A percentile compares a stretch with the other conserved stretches of the same genome.
Conservation (phyloP, 2,888 invertebrate genomes). For the Cenopis cana region DNA sequence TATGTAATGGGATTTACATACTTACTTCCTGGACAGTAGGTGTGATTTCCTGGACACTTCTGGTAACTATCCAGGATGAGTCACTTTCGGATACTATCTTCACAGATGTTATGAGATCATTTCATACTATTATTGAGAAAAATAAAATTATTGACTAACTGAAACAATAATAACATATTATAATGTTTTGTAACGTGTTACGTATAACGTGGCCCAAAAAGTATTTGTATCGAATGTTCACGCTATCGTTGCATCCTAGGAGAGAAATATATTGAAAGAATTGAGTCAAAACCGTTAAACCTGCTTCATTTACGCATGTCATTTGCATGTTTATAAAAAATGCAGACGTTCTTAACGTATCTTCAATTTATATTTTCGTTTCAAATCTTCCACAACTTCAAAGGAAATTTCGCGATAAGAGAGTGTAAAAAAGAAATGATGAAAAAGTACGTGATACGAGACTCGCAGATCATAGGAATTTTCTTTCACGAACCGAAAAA, state of each 20-base stretch:
- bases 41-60: too few relatives aligned
- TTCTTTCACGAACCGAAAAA: slow-evolving; percentile 58
- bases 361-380: slow-evolving; percentile 47
- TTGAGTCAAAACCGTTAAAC: neutral
- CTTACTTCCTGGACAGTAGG: too few relatives aligned
- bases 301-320: neutral
- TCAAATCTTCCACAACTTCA: slow-evolving; percentile 57
- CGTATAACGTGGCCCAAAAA: too few relatives aligned
- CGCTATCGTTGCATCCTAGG: neutral
- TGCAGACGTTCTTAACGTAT: slow-evolving; percentile 8
- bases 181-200: too few relatives aligned
- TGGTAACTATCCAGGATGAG: too few relatives aligned
- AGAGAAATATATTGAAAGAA: neutral
- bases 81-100: too few relatives aligned
- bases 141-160: too few relatives aligned
- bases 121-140: too few relatives aligned
- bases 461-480: slow-evolving; percentile 59
- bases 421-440: slow-evolving; percentile 63
- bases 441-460: slow-evolving; percentile 65
- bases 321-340: slow-evolving; percentile 16
- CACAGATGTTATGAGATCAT: too few relatives aligned
- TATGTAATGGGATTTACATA: too few relatives aligned
- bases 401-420: slow-evolving; percentile 57
- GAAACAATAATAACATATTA: too few relatives aligned
- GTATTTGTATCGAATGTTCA: too few relatives aligned